A percentile compares a stretch with the other conserved stretches of the same genome.
Evolutionary conservation across 2,797 vertebrate species (phyloP).

Genomic region (Cynopterus sphinx): DNA sequence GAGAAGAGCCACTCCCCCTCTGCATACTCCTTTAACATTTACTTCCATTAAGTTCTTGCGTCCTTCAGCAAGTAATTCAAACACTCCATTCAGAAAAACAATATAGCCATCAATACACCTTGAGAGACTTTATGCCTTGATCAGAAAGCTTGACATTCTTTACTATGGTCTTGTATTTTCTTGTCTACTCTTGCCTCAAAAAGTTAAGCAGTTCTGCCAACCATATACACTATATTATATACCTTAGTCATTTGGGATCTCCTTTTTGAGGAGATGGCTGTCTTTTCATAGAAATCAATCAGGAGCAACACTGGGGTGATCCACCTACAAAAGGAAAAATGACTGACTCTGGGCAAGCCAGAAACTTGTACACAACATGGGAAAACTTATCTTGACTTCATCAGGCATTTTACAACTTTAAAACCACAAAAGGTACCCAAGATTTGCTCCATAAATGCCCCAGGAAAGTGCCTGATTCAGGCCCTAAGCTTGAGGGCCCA

Average conservation of each 20-base stretch:
- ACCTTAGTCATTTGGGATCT: constrained; percentile 98
- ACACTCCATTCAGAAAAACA: background rate
- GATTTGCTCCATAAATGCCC: background rate
- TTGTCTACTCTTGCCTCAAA: background rate
- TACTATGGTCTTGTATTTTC: background rate
- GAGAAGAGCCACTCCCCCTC: background rate
- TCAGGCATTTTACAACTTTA: constrained; percentile 23
- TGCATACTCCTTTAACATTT: background rate
- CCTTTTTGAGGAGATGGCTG: constrained; percentile 95
- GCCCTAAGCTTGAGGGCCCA: background rate
- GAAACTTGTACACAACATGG: background rate
- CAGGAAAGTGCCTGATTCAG: background rate
- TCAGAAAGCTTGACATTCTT: background rate
- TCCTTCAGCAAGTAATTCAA: background rate
- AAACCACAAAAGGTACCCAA: background rate
- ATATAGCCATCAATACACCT: background rate
- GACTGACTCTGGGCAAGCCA: background rate
- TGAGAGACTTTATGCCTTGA: background rate
- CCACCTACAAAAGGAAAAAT: constrained; percentile 88
- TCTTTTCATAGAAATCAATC: constrained; percentile 98
- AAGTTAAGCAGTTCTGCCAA: background rate
- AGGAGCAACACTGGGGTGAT: constrained; percentile 96
- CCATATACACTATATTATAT: background rate
- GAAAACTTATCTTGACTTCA: background rate
- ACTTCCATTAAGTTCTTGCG: constrained; percentile 36